These are phyloP conservation scores for Heliconius erato DNA, from an alignment of 2,888 invertebrate genomes.

Conservation along the genomic window DNA sequence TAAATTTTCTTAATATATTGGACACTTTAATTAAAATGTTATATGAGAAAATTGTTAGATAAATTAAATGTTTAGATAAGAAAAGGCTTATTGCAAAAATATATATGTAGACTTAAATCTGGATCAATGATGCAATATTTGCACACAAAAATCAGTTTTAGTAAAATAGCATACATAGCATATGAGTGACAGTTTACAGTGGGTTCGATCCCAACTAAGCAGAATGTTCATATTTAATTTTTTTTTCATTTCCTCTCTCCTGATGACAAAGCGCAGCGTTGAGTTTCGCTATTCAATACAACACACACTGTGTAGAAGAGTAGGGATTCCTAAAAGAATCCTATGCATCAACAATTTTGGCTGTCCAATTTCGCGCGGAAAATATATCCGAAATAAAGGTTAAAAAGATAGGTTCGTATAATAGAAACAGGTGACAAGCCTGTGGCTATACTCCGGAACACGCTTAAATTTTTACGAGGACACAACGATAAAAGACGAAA, in stretches of 20 bases:
- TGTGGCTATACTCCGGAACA: not conserved
- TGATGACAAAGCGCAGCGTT: too few relatives aligned
- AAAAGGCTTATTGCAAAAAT: not conserved
- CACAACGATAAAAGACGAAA: not conserved
- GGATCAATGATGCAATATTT: too few relatives aligned
- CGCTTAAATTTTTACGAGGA: not conserved
- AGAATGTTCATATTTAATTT: too few relatives aligned
- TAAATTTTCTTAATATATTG: not conserved
- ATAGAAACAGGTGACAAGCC: not conserved
- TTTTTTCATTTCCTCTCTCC: too few relatives aligned
- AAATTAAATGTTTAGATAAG: not conserved
- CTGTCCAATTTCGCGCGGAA: not conserved
- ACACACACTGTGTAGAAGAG: not conserved
- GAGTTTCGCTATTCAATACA: too few relatives aligned
- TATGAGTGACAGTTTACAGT: too few relatives aligned
- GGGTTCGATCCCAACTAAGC: too few relatives aligned
- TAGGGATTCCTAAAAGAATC: not conserved
- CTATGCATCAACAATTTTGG: not conserved
- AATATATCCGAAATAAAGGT: not conserved
- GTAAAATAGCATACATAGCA: too few relatives aligned
- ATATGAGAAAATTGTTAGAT: not conserved
- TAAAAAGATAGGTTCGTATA: not conserved
- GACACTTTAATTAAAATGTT: conserved; percentile 4
- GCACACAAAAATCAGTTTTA: too few relatives aligned
- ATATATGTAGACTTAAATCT: too few relatives aligned